Evolutionary conservation across 2,888 invertebrate genomes (phyloP).

Genomic region (Flexamia atlantica): DNA sequence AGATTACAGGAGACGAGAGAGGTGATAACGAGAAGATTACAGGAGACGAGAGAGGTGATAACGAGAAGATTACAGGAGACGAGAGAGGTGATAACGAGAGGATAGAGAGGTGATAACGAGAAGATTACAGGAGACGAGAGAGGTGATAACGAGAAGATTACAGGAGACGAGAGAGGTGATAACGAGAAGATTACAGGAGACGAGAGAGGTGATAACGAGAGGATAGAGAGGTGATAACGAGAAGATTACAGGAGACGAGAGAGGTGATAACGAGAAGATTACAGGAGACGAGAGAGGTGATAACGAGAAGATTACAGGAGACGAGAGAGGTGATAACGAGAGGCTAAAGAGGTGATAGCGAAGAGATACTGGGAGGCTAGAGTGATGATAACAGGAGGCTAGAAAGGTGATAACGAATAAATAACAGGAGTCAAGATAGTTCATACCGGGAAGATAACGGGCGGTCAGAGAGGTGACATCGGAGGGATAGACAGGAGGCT

Average conservation of each 20-base stretch:
- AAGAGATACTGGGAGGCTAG: too few relatives aligned
- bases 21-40: too few relatives aligned
- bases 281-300: background rate
- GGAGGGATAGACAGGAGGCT: too few relatives aligned
- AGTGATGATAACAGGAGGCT: too few relatives aligned
- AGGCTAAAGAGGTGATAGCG: too few relatives aligned
- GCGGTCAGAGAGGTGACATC: too few relatives aligned
- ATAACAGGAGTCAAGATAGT: too few relatives aligned
- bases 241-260: background rate
- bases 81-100: too few relatives aligned
- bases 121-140: background rate
- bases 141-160: too few relatives aligned
- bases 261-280: too few relatives aligned
- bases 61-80: background rate
- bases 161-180: background rate
- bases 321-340: background rate
- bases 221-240: background rate
- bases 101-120: background rate
- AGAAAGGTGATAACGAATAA: too few relatives aligned
- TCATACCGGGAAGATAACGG: too few relatives aligned
- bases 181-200: background rate
- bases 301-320: background rate
- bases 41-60: background rate
- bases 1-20: background rate
- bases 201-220: background rate